Base-by-base conservation (phyloP, 2,797 vertebrate genomes). In the Ataeniobius toweri region DNA sequence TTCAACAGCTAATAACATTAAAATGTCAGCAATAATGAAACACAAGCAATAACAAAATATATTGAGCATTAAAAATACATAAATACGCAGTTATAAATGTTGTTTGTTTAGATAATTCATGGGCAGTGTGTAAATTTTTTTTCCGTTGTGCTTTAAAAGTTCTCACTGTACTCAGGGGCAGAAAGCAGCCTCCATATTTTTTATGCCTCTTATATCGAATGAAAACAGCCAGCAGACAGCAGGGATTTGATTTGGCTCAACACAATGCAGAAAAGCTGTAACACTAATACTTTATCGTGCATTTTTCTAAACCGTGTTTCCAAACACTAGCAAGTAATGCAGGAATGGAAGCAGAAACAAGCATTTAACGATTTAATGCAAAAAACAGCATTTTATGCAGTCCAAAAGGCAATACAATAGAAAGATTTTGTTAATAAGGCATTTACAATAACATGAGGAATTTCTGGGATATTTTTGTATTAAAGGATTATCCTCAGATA, bases 11-110 rank as follows among this genome's bases (percentile, higher is more conserved):
- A 56, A 58, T 44, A 28, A n/a, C 3, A 73, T 44, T 68, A 67
- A 76, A 81, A 73, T 26, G 71, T 48, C 70, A 71, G 50, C 67
- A 82, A 31, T 26, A 73, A 48, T 44, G 55, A 78, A 75, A 74
- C 44, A 77, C 44, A 58, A 51, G 6, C 72, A 36, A 56, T 48
- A 74, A 44, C 3, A 65, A 70, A 82, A 75, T 24, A 55, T 71
- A 74, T 18, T 13, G 55, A 18, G 55, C 56, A 74, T 71, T 71
- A 69, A 74, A 77, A 74, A 55, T 71, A 50, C 18, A 74, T 70
- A 53, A 5, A 70, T 28, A 4, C 36, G 36, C 13, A 44, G 41
- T 26, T 46, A 22, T 71, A 78, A 51, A 61, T 74, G 48, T 41
- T 68, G 20, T 46, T 69, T 46, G 67, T 46, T 69, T 69, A 71